Evolutionary conservation across 2,888 invertebrate genomes (phyloP).

Genomic region (Acanthopleura granulata): DNA sequence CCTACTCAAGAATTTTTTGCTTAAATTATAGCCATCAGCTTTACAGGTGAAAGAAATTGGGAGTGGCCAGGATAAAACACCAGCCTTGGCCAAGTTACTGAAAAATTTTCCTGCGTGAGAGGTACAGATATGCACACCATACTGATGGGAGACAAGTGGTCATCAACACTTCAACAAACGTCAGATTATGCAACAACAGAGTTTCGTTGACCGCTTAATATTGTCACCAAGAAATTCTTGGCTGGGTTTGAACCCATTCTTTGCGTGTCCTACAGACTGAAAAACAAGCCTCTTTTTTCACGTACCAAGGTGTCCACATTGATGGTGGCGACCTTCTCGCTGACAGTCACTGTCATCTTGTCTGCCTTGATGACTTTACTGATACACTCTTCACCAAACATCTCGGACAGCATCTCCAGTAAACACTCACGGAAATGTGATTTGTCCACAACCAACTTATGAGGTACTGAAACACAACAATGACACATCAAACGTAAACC

Average conservation of each 20-base stretch:
- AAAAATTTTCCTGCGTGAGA: too few species aligned
- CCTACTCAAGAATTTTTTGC: too few species aligned
- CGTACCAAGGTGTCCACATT: conserved; percentile 83
- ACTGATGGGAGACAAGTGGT: too few species aligned
- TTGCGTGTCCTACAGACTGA: not conserved
- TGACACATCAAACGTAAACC: too few species aligned
- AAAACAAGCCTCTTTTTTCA: conserved; percentile 22
- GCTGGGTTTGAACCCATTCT: not conserved
- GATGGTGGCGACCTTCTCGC: conserved; percentile 87
- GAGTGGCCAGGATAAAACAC: too few species aligned
- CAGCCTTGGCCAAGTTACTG: too few species aligned
- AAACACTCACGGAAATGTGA: conserved; percentile 93
- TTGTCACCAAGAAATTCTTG: not conserved
- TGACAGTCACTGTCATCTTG: conserved; percentile 85
- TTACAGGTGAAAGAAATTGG: too few species aligned
- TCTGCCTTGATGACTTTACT: conserved; percentile 95
- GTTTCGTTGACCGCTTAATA: too few species aligned
- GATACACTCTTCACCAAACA: conserved; percentile 95
- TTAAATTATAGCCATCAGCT: too few species aligned
- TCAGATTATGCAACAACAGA: too few species aligned
- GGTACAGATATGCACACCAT: too few species aligned
- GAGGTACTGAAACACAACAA: not conserved
- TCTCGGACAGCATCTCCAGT: conserved; percentile 91
- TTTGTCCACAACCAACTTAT: conserved; percentile 81
- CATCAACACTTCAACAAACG: too few species aligned